Percentiles rank a stretch among this genome's conserved stretches.
Conservation (phyloP, 2,797 vertebrate genomes). For the Amblyopsis hoosieri region DNA sequence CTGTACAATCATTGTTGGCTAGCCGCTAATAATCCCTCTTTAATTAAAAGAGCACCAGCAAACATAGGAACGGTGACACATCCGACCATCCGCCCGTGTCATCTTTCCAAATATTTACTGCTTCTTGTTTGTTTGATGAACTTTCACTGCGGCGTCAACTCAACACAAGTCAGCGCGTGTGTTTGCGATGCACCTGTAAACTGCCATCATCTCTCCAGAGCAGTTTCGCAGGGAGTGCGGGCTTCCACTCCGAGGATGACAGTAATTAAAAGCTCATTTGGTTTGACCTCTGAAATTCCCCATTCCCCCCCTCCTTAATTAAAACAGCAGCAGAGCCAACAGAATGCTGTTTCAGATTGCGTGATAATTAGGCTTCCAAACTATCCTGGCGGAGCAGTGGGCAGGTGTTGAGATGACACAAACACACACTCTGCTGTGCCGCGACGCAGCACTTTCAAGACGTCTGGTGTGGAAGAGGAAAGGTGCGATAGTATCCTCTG, state of each 20-base stretch:
- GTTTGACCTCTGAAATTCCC: conserved; percentile 64
- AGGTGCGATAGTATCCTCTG: conserved; percentile 8
- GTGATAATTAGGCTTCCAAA: conserved; percentile 67
- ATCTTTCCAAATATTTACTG: conserved; percentile 52
- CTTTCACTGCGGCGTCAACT: conserved; percentile 15
- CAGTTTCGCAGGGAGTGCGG: conserved; percentile 35
- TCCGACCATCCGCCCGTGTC: conserved; percentile 25
- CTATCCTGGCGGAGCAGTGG: conserved; percentile 52
- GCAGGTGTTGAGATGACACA: conserved; percentile 62
- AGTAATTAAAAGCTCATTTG: conserved; percentile 74
- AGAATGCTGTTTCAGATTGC: conserved; percentile 65
- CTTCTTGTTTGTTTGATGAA: conserved; percentile 44
- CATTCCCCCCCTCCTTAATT: conserved; percentile 57
- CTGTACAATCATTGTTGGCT: conserved; percentile 19
- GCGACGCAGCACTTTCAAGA: conserved; percentile 28
- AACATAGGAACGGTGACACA: conserved; percentile 11
- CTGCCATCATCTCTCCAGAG: conserved; percentile 44
- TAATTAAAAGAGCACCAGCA: conserved; percentile 33
- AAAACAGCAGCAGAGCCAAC: conserved; percentile 59
- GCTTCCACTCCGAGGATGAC: conserved; percentile 54
- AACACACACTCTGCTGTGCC: conserved; percentile 28
- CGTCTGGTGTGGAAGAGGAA: conserved; percentile 28
- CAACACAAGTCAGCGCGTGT: conserved; percentile 46
- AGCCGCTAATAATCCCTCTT: conserved; percentile 34
- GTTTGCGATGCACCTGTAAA: conserved; percentile 38